Evolutionary conservation across 1,140 invertebrate genomes (phyloP).

Genomic region (Microplitis mediator): DNA sequence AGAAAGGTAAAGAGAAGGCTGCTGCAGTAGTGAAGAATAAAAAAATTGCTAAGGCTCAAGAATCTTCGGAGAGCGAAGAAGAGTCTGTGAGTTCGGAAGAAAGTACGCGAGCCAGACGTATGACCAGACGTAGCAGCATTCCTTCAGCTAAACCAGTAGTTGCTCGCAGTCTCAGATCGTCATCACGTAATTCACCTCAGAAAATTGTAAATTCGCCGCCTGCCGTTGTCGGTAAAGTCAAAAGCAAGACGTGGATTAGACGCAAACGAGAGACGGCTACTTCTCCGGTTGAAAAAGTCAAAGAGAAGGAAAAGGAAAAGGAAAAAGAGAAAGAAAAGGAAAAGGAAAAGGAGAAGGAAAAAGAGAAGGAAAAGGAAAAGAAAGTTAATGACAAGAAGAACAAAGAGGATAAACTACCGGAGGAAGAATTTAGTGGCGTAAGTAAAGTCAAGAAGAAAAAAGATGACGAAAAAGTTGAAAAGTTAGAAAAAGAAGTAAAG

Average conservation of each 20-base stretch:
- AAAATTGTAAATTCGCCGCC: constrained; percentile 16
- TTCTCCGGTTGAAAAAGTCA: neutral
- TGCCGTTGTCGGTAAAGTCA: neutral
- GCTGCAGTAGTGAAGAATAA: constrained; percentile 43
- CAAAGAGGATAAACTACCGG: constrained; percentile 36
- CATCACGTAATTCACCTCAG: constrained; percentile 34
- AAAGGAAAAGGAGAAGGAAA: constrained; percentile 33
- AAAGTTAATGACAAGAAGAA: constrained; percentile 37
- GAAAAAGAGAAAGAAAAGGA: constrained; percentile 33
- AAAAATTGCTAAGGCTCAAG: constrained; percentile 44
- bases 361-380: constrained; percentile 15
- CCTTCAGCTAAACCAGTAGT: constrained; percentile 36
- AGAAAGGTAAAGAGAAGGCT: constrained; percentile 34
- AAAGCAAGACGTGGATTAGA: constrained; percentile 29
- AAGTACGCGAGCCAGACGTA: constrained; percentile 35
- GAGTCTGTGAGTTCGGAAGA: constrained; percentile 48
- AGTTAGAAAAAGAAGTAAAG: constrained; percentile 19
- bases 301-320: constrained; percentile 20
- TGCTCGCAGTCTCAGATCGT: constrained; percentile 44
- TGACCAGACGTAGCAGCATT: constrained; percentile 42
- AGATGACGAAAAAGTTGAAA: constrained; percentile 32
- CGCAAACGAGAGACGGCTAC: constrained; percentile 36
- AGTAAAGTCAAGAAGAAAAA: constrained; percentile 51
- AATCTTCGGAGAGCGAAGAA: constrained; percentile 55
- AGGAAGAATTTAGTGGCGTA: constrained; percentile 52